These are phyloP conservation scores for Pseudomugil tenellus DNA, from an alignment of 2,797 vertebrate species.

Conservation along the genomic window DNA sequence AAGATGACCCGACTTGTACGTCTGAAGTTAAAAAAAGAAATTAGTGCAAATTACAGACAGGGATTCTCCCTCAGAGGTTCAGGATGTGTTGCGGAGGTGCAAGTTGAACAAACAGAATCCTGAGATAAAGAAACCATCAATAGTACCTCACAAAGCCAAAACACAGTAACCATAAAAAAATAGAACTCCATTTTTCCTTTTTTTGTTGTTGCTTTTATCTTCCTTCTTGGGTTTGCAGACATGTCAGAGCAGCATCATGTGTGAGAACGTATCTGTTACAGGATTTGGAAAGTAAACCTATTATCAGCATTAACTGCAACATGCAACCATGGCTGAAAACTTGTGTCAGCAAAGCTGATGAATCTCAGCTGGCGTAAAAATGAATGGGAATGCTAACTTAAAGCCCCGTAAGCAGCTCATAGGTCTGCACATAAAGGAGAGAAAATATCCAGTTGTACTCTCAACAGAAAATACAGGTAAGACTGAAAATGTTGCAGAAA, in stretches of 20 bases:
- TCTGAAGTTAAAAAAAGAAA: conserved; percentile 41
- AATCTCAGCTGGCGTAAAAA: neutral
- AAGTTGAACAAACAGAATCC: conserved; percentile 63
- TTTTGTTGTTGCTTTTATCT: neutral
- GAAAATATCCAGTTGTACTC: neutral
- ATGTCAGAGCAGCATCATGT: neutral
- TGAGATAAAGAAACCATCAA: conserved; percentile 67
- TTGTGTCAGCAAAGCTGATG: neutral
- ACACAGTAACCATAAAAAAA: conserved; percentile 1
- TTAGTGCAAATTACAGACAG: conserved; percentile 76
- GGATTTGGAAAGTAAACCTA: neutral
- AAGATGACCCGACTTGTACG: conserved; percentile 57
- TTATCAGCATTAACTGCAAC: neutral
- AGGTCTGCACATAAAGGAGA: neutral
- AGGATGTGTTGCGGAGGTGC: conserved; percentile 50
- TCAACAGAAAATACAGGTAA: neutral
- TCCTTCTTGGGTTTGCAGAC: neutral
- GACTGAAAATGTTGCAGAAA: conserved; percentile 4
- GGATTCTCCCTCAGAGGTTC: conserved; percentile 49
- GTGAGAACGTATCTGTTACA: neutral
- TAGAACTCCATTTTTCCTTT: neutral
- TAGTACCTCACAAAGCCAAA: conserved; percentile 4
- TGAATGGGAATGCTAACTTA: neutral
- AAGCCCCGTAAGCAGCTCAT: neutral
- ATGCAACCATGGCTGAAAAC: neutral